Percentiles rank a stretch among this genome's conserved stretches.
These are phyloP conservation scores for Hyaena hyaena DNA, from an alignment of 2,113 vertebrate species.

Conservation along the genomic window DNA sequence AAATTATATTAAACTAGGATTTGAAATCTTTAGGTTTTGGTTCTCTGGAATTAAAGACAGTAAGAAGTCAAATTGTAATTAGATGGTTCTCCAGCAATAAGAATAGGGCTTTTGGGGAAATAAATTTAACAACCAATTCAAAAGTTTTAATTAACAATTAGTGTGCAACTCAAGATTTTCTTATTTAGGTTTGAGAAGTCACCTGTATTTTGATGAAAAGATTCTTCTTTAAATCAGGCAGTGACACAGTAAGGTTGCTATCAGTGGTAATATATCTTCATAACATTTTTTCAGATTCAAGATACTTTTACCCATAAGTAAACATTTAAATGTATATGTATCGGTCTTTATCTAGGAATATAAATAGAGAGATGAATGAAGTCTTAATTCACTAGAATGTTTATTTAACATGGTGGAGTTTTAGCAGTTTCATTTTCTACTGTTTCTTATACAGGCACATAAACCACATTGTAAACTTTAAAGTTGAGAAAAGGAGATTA, in stretches of 20 bases:
- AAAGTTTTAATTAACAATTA: constrained; percentile 24
- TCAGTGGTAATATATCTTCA: background rate
- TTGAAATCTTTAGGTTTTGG: background rate
- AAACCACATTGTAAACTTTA: constrained; percentile 15
- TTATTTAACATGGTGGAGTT: constrained; percentile 51
- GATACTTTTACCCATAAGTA: constrained; percentile 17
- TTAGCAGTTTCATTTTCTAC: constrained; percentile 59
- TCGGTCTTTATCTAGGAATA: background rate
- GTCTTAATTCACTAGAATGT: constrained; percentile 61
- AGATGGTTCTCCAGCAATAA: background rate
- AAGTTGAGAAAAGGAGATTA: constrained; percentile 55
- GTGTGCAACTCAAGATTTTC: constrained; percentile 14
- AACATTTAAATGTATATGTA: background rate
- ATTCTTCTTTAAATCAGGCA: background rate
- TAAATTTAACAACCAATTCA: constrained; percentile 14
- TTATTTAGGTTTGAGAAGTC: constrained; percentile 14
- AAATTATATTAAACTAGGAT: background rate
- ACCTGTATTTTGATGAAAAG: constrained; percentile 1
- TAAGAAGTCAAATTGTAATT: background rate
- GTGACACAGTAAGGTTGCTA: background rate
- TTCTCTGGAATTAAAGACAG: constrained; percentile 40
- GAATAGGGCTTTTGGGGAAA: background rate
- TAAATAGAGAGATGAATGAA: constrained; percentile 54
- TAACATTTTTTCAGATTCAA: background rate
- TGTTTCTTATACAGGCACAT: constrained; percentile 54